Base-by-base conservation (phyloP, 1,140 invertebrate species). In the Drosophila parabipectinata region DNA sequence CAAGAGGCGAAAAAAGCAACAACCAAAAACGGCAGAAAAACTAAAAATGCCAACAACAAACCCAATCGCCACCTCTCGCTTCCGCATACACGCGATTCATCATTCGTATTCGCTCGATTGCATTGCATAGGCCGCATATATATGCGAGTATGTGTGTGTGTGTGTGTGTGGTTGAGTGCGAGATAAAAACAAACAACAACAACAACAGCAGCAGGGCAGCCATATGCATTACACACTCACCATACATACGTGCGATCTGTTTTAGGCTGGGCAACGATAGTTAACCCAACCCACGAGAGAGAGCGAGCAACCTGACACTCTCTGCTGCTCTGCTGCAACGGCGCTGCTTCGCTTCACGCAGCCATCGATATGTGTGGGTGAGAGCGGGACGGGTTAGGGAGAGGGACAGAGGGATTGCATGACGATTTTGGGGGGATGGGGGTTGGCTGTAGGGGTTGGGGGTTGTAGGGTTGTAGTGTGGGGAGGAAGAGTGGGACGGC, bases 251-350 rank as follows among this genome's bases (percentile, higher is more conserved):
- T 71, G 57, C 72, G 75, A 83, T 84, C 79, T 57, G 77, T 79
- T 87, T 85, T 85, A 85, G 81, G 81, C 81, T 85, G 81, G 78
- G 74, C 81, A 66, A 79, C 77, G 77, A 62, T 57, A 64, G 66
- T 84, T 82, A 85, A 85, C 73, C 81, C 81, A 81, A 51, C 72
- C 71, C 80, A 64, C 79, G 79, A 61, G 52, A 24, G 41, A 56
- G 72, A 66, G 66, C 50, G 62, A 68, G 61, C 52, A 73, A 72
- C 72, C 62, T 84, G 84, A 61, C 44, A 10, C 81, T 77, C 74
- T 79, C 69, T 59, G 71, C 48, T 73, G 53, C 50, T 79, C 69
- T 59, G 71, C 48, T 73, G 53, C 50, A 48, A 52, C 73, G 56
- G 52, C 56, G 51, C 74, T 76, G 63, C 57, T 53, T 37, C 48